phyloP scores from a whole-genome alignment of 2,797 vertebrate species.

The Poeciliopsis presidionis region DNA sequence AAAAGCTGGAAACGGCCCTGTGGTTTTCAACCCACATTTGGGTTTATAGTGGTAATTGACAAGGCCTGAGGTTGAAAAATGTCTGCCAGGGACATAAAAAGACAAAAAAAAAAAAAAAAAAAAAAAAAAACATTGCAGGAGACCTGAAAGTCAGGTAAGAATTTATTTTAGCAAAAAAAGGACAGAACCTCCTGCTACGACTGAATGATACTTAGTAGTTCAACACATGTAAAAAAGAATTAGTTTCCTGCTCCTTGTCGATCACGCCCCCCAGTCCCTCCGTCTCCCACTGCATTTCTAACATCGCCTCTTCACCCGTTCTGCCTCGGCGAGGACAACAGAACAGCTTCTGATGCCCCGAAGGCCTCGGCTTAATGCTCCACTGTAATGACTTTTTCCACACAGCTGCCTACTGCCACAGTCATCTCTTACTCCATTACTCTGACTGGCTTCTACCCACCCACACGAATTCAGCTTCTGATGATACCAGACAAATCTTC shows the following conservation, averaged over 20 bases:
- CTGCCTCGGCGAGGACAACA: conserved; percentile 50
- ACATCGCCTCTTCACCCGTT: conserved; percentile 17
- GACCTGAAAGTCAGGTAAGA: background rate
- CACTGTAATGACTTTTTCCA: conserved; percentile 72
- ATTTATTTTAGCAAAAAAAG: background rate
- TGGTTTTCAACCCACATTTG: background rate
- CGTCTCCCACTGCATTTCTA: conserved; percentile 34
- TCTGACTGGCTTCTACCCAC: conserved; percentile 38
- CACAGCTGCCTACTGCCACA: conserved; percentile 55
- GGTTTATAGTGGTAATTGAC: background rate
- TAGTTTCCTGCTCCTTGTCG: conserved; percentile 8
- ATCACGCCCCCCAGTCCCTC: background rate
- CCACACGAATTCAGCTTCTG: conserved; percentile 51
- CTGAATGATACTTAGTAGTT: conserved; percentile 20
- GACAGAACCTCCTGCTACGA: background rate
- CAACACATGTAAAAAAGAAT: background rate
- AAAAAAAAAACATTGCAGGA: background rate
- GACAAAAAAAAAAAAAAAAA: background rate
- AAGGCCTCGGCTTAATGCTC: conserved; percentile 58
- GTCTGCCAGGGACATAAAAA: background rate
- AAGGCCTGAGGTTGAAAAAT: background rate
- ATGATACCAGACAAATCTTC: conserved; percentile 29
- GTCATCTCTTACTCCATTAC: conserved; percentile 51
- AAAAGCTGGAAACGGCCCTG: background rate
- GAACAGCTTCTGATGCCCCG: conserved; percentile 39